Conservation (phyloP, 2,888 invertebrate species). For the Lithophane leautieri region DNA sequence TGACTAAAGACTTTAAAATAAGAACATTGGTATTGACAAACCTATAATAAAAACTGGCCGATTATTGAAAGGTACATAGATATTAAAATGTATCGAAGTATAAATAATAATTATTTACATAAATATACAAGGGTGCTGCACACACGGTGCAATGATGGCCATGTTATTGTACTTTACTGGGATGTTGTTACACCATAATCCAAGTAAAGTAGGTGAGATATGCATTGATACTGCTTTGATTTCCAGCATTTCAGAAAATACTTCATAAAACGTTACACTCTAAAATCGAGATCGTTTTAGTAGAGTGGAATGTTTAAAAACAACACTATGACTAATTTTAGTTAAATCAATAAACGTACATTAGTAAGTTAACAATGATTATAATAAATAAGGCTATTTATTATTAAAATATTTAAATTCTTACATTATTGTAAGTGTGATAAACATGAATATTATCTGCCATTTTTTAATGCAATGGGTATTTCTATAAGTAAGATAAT, state of each 20-base stretch:
- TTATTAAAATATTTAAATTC: constrained; percentile 9
- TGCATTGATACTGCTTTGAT: constrained; percentile 7
- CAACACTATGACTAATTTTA: constrained; percentile 29
- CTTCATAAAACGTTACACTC: background rate
- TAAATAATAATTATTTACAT: constrained; percentile 67
- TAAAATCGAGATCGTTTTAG: background rate
- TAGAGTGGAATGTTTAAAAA: constrained; percentile 49
- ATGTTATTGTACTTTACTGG: constrained; percentile 45
- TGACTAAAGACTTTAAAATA: background rate
- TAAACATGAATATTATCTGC: constrained; percentile 23
- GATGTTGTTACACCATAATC: background rate
- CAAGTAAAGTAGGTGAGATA: constrained; percentile 7
- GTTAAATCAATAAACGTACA: constrained; percentile 11
- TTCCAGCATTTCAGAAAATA: background rate
- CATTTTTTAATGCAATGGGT: constrained; percentile 12
- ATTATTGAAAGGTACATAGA: constrained; percentile 33
- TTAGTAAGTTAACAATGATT: constrained; percentile 28
- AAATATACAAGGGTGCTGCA: constrained; percentile 61
- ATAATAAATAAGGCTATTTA: constrained; percentile 26
- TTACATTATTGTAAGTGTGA: constrained; percentile 27
- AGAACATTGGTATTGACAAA: constrained; percentile 8
- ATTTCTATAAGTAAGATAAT: background rate
- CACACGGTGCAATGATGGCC: constrained; percentile 30
- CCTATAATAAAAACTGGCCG: constrained; percentile 42
- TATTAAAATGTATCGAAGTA: constrained; percentile 45